These are phyloP conservation scores for Cryptotermes secundus DNA, from an alignment of 1,140 invertebrate genomes.

Conservation along the genomic window DNA sequence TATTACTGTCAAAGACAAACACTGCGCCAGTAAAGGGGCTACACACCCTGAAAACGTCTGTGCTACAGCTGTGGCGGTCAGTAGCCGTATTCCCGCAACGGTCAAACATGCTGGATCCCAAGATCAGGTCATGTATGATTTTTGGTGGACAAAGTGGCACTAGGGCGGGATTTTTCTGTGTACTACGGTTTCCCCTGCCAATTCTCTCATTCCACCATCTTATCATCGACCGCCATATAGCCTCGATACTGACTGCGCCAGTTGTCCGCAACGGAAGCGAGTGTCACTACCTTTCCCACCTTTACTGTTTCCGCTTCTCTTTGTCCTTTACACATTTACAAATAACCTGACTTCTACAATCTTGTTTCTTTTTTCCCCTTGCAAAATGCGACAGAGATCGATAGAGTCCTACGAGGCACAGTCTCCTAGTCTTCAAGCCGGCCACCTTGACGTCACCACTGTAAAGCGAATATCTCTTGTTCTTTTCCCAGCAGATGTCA, in stretches of 20 bases:
- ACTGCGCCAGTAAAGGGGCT: background rate
- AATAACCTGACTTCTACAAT: background rate
- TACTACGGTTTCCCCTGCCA: no score
- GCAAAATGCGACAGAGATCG: background rate
- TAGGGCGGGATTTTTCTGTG: no score
- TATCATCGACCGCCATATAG: no score
- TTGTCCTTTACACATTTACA: background rate
- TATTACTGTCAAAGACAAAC: background rate
- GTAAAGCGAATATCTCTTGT: background rate
- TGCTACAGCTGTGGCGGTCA: background rate
- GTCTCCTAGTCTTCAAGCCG: background rate
- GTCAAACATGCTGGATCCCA: no score
- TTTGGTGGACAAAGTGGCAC: no score
- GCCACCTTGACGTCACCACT: constrained; percentile 3
- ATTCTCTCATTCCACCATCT: no score
- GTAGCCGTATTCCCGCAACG: no score
- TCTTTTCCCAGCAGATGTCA: constrained; percentile 1
- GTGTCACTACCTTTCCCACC: no score
- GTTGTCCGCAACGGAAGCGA: no score
- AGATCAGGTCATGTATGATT: no score
- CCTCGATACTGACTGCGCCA: no score
- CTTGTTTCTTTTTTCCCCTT: background rate
- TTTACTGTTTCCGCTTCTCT: background rate
- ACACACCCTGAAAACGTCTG: background rate
- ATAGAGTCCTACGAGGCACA: background rate